phyloP scores from a whole-genome alignment of 1,140 invertebrate genomes.

The Nymphalis io region DNA sequence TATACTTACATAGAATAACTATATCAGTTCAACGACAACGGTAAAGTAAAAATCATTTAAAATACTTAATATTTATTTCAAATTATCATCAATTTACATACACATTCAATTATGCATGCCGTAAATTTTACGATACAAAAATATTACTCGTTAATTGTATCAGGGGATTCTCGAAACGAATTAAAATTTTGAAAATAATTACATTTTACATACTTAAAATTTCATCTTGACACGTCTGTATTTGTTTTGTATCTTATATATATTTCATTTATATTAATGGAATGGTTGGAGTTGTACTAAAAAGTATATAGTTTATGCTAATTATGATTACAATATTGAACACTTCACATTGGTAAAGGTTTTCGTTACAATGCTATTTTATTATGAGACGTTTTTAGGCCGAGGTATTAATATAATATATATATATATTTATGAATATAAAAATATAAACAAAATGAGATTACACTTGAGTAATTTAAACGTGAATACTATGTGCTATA shows the following conservation, averaged over 20 bases:
- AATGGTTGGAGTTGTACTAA: constrained; percentile 69
- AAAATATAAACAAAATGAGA: constrained; percentile 61
- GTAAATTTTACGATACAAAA: constrained; percentile 76
- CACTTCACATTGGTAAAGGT: constrained; percentile 63
- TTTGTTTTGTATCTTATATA: constrained; percentile 26
- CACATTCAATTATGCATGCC: constrained; percentile 68
- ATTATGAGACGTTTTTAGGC: constrained; percentile 37
- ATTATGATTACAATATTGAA: constrained; percentile 49
- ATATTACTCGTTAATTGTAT: constrained; percentile 58
- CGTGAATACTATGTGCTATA: constrained; percentile 28
- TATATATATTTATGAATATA: constrained; percentile 36
- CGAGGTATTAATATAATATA: constrained; percentile 31
- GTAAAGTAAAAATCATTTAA: constrained; percentile 49
- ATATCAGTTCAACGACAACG: constrained; percentile 27
- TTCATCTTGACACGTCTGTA: neutral
- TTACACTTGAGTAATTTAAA: constrained; percentile 63
- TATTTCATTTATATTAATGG: constrained; percentile 51
- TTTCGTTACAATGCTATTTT: constrained; percentile 31
- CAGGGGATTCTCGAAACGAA: constrained; percentile 21
- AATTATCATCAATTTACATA: constrained; percentile 65
- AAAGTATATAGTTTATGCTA: constrained; percentile 46
- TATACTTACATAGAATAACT: constrained; percentile 67
- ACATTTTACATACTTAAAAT: neutral
- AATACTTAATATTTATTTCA: constrained; percentile 73
- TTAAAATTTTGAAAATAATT: constrained; percentile 20